These are phyloP conservation scores for Hirtodrosophila alboralis DNA, from an alignment of 2,888 invertebrate species.

Conservation along the genomic window DNA sequence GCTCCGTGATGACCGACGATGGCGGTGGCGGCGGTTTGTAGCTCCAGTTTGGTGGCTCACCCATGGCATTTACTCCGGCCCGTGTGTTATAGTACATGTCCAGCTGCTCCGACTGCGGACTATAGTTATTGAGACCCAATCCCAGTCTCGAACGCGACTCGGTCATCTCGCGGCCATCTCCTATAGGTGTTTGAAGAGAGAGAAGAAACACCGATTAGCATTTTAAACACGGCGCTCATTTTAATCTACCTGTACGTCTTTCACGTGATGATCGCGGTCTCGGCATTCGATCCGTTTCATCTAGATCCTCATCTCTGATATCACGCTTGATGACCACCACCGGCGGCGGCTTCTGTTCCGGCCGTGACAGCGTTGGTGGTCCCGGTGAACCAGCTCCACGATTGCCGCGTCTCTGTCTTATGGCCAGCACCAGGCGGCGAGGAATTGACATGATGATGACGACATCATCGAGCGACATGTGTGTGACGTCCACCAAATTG, in stretches of 20 bases:
- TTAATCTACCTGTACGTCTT: conserved; percentile 84
- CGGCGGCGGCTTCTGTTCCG: conserved; percentile 94
- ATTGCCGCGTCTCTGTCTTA: conserved; percentile 91
- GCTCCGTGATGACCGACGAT: conserved; percentile 93
- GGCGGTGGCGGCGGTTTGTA: conserved; percentile 86
- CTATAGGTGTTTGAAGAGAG: conserved; percentile 76
- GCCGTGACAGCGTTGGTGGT: conserved; percentile 86
- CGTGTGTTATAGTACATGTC: conserved; percentile 93
- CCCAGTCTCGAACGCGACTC: conserved; percentile 91
- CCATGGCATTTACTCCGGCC: conserved; percentile 87
- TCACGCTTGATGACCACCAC: conserved; percentile 96
- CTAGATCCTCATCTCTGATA: conserved; percentile 91
- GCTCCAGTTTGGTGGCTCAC: conserved; percentile 84
- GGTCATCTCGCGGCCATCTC: conserved; percentile 92
- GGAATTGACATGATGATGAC: conserved; percentile 99
- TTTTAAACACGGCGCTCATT: conserved; percentile 76
- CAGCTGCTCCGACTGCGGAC: conserved; percentile 88
- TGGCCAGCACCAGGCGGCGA: conserved; percentile 95
- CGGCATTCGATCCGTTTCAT: conserved; percentile 86
- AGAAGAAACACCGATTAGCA: conserved; percentile 68
- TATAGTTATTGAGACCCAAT: conserved; percentile 88
- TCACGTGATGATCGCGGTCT: conserved; percentile 84
- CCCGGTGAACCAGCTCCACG: conserved; percentile 84
- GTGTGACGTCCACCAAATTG: conserved; percentile 98
- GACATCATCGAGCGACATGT: conserved; percentile 99